phyloP scores from a whole-genome alignment of 2,113 vertebrate species.

The Pluvianellus socialis region DNA sequence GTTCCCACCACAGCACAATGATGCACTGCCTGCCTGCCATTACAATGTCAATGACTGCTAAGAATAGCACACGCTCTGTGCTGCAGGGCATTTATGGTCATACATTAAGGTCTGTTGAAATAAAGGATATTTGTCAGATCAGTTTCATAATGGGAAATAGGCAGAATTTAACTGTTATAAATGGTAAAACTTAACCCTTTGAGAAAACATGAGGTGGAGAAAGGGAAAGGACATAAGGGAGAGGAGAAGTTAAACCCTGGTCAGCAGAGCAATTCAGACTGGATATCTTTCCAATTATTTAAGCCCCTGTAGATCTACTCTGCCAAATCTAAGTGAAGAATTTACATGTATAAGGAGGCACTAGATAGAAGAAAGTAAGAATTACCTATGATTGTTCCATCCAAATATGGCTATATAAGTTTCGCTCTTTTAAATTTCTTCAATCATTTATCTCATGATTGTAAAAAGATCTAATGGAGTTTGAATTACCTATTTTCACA shows the following conservation, averaged over 20 bases:
- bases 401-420: background rate
- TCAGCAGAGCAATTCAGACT: background rate
- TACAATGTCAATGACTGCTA: background rate
- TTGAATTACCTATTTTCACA: background rate
- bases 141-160: background rate
- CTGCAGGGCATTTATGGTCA: background rate
- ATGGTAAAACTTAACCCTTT: background rate
- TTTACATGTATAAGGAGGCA: background rate
- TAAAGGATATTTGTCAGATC: background rate
- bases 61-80: background rate
- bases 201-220: background rate
- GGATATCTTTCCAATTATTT: background rate
- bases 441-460: background rate
- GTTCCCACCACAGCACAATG: background rate
- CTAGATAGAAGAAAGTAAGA: background rate
- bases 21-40: background rate
- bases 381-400: background rate
- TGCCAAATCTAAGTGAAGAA: background rate
- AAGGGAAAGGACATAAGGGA: background rate
- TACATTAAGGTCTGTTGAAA: background rate
- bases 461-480: background rate
- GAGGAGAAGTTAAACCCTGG: background rate
- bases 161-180: background rate
- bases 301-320: background rate
- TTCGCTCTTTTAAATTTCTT: background rate